These are phyloP conservation scores for Metallyticus violacea DNA, from an alignment of 2,888 invertebrate species.

Conservation along the genomic window DNA sequence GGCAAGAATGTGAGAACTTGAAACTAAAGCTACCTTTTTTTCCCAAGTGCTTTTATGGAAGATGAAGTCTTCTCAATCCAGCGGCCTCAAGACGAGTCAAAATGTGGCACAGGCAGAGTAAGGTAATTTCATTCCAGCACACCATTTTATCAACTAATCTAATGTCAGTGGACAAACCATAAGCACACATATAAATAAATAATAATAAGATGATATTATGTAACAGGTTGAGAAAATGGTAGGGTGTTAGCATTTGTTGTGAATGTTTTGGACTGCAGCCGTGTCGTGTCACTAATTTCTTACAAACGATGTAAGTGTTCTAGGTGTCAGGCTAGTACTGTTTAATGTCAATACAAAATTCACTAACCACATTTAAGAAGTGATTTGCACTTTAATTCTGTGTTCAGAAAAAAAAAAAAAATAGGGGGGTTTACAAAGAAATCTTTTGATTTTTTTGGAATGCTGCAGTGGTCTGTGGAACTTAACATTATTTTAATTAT, in stretches of 20 bases:
- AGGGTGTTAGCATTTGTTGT: conserved; percentile 7
- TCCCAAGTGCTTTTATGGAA: conserved; percentile 28
- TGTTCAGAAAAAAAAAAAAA: neutral
- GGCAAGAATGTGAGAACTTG: neutral
- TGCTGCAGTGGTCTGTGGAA: neutral
- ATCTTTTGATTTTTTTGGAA: neutral
- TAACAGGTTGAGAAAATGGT: neutral
- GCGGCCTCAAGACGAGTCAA: conserved; percentile 23
- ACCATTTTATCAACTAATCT: neutral
- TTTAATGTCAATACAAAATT: conserved; percentile 7
- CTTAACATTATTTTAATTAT: neutral
- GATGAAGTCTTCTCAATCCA: conserved; percentile 18
- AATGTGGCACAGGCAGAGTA: neutral
- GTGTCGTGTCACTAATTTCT: conserved; percentile 6
- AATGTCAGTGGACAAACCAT: neutral
- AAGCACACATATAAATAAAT: neutral
- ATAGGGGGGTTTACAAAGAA: neutral
- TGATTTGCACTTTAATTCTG: conserved; percentile 6
- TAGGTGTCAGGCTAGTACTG: conserved; percentile 5
- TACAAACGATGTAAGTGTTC: conserved; percentile 4
- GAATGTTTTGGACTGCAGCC: neutral
- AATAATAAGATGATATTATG: neutral
- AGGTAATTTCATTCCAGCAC: neutral
- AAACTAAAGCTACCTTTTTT: neutral
- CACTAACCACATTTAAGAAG: neutral